Evolutionary conservation across 1,140 invertebrate genomes (phyloP), one percentile per base, ranked within the genome.

Genomic region (Solenopsis invicta): DNA sequence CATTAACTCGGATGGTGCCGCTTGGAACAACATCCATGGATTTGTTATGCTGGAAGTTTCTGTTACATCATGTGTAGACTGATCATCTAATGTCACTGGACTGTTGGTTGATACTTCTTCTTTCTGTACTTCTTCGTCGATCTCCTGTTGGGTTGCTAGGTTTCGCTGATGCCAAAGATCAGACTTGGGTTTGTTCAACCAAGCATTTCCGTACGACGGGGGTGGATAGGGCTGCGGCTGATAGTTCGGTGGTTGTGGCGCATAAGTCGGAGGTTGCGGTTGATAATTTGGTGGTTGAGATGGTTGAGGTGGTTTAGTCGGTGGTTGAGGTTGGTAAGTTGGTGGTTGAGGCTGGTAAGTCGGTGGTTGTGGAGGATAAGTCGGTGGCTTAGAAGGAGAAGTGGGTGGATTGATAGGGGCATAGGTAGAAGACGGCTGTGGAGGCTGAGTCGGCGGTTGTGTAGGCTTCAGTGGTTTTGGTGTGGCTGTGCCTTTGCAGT

Each of bases 401-500:
- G 54, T 62, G 13, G 86, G 41, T 18, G 8, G 29, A 10, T 18
- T n/a, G 34, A 34, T 54, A 8, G 87, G 13, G 5, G 67, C 45
- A 13, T 61, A 86, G 59, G 10, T 48, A n/a, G 52, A 45, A 18
- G 80, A 54, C 5, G 16, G 45, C 34, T 13, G 52, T 5, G 76
- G 16, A 34, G 86, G 37, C 45, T 77, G 45, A 74, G 78, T 54
- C 5, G 69, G 37, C 12, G 34, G 76, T 75, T 77, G 61, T 0
- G 62, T 75, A 12, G 76, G 71, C 9, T 76, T 45, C n/a, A 92
- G 75, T 4, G 92, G 92, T 4, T 91, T 92, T 0, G 93, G 93
- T 0, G 94, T 94, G 1, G 92, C 93, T n/a, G 94, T 87, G 4
- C 95, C 95, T 82, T 93, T 92, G 89, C 96, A 97, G 86, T 96